Conservation (phyloP, 1,140 invertebrate species). For the Rhagoletis pomonella region DNA sequence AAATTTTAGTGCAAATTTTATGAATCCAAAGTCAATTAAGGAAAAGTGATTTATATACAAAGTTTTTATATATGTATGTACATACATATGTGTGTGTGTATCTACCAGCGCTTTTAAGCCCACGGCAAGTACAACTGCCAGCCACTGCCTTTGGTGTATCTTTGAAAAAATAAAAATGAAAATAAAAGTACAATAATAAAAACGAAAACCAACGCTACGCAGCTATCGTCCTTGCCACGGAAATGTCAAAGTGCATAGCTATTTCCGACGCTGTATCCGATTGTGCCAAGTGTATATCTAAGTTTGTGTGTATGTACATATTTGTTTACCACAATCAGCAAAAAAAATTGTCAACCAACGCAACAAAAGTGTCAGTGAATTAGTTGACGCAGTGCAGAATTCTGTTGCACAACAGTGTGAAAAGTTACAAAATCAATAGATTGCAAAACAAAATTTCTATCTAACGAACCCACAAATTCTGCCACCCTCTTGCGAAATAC, state of each 20-base stretch:
- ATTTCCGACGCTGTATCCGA: background rate
- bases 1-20: too few relatives aligned
- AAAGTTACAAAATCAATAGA: conserved; percentile 48
- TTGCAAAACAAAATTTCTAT: conserved; percentile 28
- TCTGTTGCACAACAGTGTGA: conserved; percentile 44
- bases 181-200: background rate
- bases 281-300: background rate
- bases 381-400: background rate
- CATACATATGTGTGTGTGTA: background rate
- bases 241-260: background rate
- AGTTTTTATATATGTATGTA: too few relatives aligned
- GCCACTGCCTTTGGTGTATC: background rate
- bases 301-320: background rate
- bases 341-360: background rate
- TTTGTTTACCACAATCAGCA: background rate
- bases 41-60: too few relatives aligned
- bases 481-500: background rate
- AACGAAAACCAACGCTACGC: background rate
- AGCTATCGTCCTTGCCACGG: background rate
- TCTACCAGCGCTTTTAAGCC: background rate
- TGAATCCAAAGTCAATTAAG: too few relatives aligned
- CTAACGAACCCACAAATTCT: background rate
- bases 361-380: background rate
- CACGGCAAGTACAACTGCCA: background rate
- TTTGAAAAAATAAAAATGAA: background rate